These are phyloP conservation scores for Odocoileus virginianus DNA, from an alignment of 2,113 vertebrate species.

Conservation along the genomic window DNA sequence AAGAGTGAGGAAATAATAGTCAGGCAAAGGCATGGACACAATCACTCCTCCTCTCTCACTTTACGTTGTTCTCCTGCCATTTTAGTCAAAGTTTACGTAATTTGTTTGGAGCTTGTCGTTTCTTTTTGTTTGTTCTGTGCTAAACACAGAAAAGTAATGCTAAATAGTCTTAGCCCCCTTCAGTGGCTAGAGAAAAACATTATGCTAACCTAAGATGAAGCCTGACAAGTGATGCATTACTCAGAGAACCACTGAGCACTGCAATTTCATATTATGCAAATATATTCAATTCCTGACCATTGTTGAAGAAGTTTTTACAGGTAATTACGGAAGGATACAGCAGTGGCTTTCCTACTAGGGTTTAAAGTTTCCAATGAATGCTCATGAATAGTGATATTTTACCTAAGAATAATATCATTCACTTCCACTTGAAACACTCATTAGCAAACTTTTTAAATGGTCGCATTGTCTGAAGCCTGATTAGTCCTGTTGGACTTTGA, in stretches of 20 bases:
- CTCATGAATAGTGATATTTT: constrained; percentile 35
- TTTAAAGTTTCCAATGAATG: not conserved
- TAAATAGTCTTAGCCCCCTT: not conserved
- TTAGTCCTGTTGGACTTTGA: constrained; percentile 50
- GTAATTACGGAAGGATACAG: constrained; percentile 44
- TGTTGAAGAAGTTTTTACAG: not conserved
- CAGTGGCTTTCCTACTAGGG: not conserved
- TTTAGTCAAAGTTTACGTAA: not conserved
- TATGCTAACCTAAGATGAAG: constrained; percentile 1
- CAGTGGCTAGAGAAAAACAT: not conserved
- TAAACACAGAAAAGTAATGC: not conserved
- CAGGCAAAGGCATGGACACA: too few relatives aligned
- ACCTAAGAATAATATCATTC: constrained; percentile 46
- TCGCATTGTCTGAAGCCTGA: constrained; percentile 57
- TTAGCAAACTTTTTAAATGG: constrained; percentile 66
- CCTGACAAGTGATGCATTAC: constrained; percentile 47
- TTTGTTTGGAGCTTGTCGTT: not conserved
- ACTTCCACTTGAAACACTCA: constrained; percentile 50
- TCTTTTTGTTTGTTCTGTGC: not conserved
- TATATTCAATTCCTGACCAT: constrained; percentile 17
- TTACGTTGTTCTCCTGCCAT: not conserved
- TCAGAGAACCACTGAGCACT: not conserved
- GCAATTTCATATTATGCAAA: constrained; percentile 63
- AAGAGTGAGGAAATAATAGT: fast-evolving
- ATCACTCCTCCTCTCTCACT: not conserved